Evolutionary conservation across 2,888 invertebrate genomes (phyloP).

Genomic region (Athetis lepigone): DNA sequence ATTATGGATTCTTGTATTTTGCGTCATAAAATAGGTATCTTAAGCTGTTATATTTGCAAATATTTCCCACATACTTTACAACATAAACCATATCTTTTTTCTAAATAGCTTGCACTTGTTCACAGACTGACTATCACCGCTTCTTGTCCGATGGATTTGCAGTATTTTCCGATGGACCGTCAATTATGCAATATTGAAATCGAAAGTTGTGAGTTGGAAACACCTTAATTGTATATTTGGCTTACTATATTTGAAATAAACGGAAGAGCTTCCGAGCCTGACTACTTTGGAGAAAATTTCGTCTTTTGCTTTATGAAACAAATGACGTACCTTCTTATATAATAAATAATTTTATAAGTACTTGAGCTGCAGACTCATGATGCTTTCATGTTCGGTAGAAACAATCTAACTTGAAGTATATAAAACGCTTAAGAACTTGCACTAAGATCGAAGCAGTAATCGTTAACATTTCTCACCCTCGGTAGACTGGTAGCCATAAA

Average conservation of each 20-base stretch:
- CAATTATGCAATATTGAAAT: slow-evolving; percentile 98
- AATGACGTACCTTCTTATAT: slow-evolving; percentile 49
- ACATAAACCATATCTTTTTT: not conserved
- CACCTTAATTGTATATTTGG: slow-evolving; percentile 37
- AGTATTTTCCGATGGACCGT: slow-evolving; percentile 99
- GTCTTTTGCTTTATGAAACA: slow-evolving; percentile 61
- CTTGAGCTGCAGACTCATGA: slow-evolving; percentile 66
- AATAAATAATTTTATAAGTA: slow-evolving; percentile 49
- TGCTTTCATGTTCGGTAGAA: slow-evolving; percentile 74
- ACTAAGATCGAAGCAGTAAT: slow-evolving; percentile 60
- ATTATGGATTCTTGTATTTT: not conserved
- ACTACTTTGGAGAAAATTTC: slow-evolving; percentile 42
- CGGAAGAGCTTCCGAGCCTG: slow-evolving; percentile 18
- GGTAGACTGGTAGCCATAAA: slow-evolving; percentile 70
- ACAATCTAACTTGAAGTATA: slow-evolving; percentile 62
- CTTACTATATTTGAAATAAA: slow-evolving; percentile 54
- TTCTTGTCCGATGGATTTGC: slow-evolving; percentile 98
- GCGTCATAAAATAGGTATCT: no score
- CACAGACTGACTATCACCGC: slow-evolving; percentile 97
- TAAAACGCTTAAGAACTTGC: slow-evolving; percentile 66
- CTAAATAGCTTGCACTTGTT: slow-evolving; percentile 41
- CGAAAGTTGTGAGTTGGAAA: slow-evolving; percentile 97
- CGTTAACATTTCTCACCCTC: slow-evolving; percentile 66
- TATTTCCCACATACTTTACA: not conserved
- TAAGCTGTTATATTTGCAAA: not conserved